Evolutionary conservation across 2,797 vertebrate genomes (phyloP), one percentile per base, ranked within the genome.

Genomic region (Meriones psammophilus): DNA sequence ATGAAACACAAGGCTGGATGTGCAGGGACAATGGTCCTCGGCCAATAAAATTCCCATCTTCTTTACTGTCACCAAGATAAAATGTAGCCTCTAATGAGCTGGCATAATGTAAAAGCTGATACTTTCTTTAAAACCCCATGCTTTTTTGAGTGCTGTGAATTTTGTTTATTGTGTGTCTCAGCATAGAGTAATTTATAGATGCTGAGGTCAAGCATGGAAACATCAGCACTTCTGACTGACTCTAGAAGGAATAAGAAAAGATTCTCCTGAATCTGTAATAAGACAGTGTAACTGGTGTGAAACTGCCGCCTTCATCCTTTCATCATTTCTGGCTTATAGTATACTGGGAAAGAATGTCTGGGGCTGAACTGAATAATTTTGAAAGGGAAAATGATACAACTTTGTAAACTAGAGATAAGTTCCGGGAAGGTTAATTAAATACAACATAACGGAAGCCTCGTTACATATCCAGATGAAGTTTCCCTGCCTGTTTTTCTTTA

Each of bases 201-300:
- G 88, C 94, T 58, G 84, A 96, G 96, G 76, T 96, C 95, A 94
- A 85, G 39, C 46, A 95, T 91, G 96, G 95, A 97, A 89, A 94
- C 96, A 97, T 98, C 78, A 96, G 86, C 50, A 39, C 64, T 50
- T 95, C 80, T 71, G 96, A 96, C 96, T 92, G 50, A 66, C 96
- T 98, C 98, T 94, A 64, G 33, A 26, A 3, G 39, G 85, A 89
- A 0, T 0, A 94, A 80, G 0, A 0, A 76, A 97, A 88, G 69
- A 96, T 96, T 97, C 84, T 87, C 92, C 93, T 78, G 91, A 93
- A 62, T 92, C 96, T 96, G 79, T 97, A 96, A 97, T 68, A 93
- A 96, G 84, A 97, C 15, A 3, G 56, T n/a, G 58, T 46, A 58
- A 60, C 28, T 77, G 73, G 39, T 92, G 5, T 77, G 50, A 81